Percentiles rank a stretch among this genome's conserved stretches.
Conservation (phyloP, 2,797 vertebrate species). For the Glossophaga mutica region DNA sequence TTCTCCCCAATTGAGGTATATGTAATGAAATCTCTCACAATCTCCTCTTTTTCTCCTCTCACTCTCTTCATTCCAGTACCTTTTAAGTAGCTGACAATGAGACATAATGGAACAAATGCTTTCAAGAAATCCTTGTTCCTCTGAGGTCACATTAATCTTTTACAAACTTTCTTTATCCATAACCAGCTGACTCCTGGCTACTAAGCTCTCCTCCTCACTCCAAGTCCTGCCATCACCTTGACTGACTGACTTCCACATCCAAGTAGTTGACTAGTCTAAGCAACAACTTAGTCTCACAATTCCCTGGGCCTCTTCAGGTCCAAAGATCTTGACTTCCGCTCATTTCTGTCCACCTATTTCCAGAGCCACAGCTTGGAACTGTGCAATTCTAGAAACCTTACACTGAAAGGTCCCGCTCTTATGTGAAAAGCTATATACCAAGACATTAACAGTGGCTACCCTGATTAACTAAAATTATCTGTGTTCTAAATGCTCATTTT, state of each 20-base stretch:
- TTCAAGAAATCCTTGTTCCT: background rate
- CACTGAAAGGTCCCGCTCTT: background rate
- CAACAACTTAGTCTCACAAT: background rate
- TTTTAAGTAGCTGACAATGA: background rate
- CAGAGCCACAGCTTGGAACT: background rate
- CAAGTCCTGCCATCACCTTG: background rate
- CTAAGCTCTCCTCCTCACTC: background rate
- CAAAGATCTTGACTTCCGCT: background rate
- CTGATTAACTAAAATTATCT: background rate
- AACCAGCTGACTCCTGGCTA: background rate
- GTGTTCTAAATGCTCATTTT: background rate
- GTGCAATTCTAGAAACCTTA: background rate
- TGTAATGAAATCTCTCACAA: background rate
- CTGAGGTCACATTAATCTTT: background rate
- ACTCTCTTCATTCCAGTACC: background rate
- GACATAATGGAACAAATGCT: background rate
- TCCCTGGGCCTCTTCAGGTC: background rate
- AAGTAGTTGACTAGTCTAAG: background rate
- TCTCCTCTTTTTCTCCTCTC: background rate
- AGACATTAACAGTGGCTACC: background rate
- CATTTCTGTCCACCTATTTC: conserved; percentile 29
- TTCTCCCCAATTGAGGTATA: background rate
- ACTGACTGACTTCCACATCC: background rate
- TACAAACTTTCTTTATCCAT: background rate
- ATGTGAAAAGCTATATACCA: background rate